Evolutionary conservation across 1,140 invertebrate genomes (phyloP).

Genomic region (Leucophenga varia): DNA sequence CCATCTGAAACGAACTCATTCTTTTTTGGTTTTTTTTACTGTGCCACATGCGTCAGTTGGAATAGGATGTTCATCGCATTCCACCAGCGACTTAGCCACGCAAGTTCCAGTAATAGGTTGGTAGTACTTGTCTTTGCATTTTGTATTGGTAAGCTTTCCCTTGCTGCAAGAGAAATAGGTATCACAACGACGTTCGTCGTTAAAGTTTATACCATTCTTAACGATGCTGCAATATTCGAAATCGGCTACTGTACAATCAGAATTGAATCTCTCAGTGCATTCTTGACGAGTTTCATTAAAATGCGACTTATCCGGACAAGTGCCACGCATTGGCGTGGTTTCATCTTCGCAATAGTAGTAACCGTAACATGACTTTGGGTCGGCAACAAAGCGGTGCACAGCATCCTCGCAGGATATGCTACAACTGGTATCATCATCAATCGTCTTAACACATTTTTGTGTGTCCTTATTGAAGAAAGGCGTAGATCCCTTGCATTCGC

Average conservation of each 20-base stretch:
- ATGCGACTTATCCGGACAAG: conserved; percentile 25
- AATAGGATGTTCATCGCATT: conserved; percentile 36
- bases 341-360: conserved; percentile 33
- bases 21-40: conserved; percentile 12
- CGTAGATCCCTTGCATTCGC: conserved; percentile 21
- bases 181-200: conserved; percentile 28
- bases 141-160: conserved; percentile 9
- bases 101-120: conserved; percentile 26
- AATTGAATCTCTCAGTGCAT: conserved; percentile 21
- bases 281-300: conserved; percentile 31
- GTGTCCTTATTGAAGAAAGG: conserved; percentile 36
- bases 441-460: conserved; percentile 23
- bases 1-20: conserved; percentile 28
- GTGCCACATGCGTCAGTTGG: conserved; percentile 39
- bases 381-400: conserved; percentile 17
- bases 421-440: conserved; percentile 12
- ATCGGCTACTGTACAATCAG: conserved; percentile 17
- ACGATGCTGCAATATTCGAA: conserved; percentile 43
- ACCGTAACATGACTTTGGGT: conserved; percentile 40
- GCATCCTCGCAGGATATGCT: conserved; percentile 21
- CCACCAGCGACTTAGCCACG: conserved; percentile 23
- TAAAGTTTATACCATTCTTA: conserved; percentile 27
- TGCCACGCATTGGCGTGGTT: conserved; percentile 20
- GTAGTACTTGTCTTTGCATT: conserved; percentile 29
- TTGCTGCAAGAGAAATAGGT: conserved; percentile 32